Percentiles rank a stretch among this genome's conserved stretches.
Conservation (phyloP, 2,797 vertebrate genomes). For the Alectoris magna region DNA sequence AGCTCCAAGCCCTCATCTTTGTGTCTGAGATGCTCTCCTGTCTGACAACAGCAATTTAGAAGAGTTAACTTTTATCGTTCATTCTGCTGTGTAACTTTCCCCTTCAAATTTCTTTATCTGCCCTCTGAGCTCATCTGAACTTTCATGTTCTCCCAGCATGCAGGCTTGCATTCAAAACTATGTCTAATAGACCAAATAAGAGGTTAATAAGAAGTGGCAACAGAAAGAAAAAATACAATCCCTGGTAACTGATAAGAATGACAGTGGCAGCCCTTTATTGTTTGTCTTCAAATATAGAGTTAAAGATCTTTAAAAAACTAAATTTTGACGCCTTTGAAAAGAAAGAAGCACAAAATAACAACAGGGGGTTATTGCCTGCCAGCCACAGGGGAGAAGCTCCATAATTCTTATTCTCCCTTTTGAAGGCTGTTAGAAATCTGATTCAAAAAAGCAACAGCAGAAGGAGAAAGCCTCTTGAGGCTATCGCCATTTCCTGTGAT, state of each 20-base stretch:
- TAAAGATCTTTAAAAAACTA: slow-evolving; percentile 97
- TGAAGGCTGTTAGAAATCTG: slow-evolving; percentile 97
- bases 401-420: slow-evolving; percentile 98
- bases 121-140: slow-evolving; percentile 90
- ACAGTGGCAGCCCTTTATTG: slow-evolving; percentile 96
- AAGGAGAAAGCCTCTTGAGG: slow-evolving; percentile 94
- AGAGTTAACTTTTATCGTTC: slow-evolving; percentile 82
- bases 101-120: slow-evolving; percentile 83
- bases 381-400: slow-evolving; percentile 96
- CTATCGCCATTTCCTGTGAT: slow-evolving; percentile 99
- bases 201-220: slow-evolving; percentile 98
- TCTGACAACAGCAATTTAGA: slow-evolving; percentile 80
- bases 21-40: slow-evolving; percentile 72
- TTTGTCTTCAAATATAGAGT: slow-evolving; percentile 98
- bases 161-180: slow-evolving; percentile 86
- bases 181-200: slow-evolving; percentile 91
- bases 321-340: slow-evolving; percentile 99
- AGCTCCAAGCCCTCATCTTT: slow-evolving; percentile 67
- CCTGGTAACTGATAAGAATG: slow-evolving; percentile 95
- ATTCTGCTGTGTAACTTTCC: slow-evolving; percentile 86
- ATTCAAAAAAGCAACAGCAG: slow-evolving; percentile 88
- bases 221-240: slow-evolving; percentile 90
- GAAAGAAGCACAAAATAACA: slow-evolving; percentile 99
- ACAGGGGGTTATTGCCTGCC: slow-evolving; percentile 98
- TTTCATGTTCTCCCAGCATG: slow-evolving; percentile 89